These are phyloP conservation scores for Phrynocephalus vlangalii DNA, from an alignment of 2,797 vertebrate species.

Conservation along the genomic window DNA sequence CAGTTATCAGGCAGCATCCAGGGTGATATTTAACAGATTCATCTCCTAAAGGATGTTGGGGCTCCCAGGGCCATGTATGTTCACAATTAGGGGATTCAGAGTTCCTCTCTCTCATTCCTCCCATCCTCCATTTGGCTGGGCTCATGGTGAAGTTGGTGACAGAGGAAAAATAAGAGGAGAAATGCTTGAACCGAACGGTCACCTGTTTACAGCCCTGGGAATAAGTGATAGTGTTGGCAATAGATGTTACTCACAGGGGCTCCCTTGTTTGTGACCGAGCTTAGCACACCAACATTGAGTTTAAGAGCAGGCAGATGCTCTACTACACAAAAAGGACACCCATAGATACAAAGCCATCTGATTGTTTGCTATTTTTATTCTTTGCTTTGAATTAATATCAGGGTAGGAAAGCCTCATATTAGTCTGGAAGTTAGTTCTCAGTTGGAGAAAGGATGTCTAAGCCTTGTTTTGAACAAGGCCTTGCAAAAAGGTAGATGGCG, in stretches of 20 bases:
- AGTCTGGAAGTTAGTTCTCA: constrained; percentile 3
- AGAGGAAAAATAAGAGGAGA: neutral
- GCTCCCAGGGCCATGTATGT: constrained; percentile 9
- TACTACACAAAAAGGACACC: constrained; percentile 8
- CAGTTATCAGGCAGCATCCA: neutral
- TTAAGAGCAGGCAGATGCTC: constrained; percentile 20
- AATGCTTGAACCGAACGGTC: constrained; percentile 1
- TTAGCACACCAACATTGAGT: neutral
- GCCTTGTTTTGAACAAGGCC: constrained; percentile 49
- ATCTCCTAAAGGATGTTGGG: constrained; percentile 13
- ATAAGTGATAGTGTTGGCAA: constrained; percentile 15
- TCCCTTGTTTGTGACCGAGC: constrained; percentile 20
- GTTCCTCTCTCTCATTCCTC: neutral
- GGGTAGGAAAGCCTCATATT: neutral
- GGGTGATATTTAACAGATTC: constrained; percentile 26
- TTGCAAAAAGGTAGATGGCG: constrained; percentile 50
- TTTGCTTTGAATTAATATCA: neutral
- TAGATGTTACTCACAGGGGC: constrained; percentile 7
- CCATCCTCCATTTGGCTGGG: neutral
- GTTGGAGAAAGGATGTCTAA: constrained; percentile 9
- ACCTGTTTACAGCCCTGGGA: constrained; percentile 9
- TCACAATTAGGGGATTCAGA: constrained; percentile 16
- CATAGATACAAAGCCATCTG: neutral
- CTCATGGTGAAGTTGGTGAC: neutral
- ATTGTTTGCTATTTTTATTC: neutral